Evolutionary conservation across 1,140 invertebrate species (phyloP).

Genomic region (Papilio machaon): DNA sequence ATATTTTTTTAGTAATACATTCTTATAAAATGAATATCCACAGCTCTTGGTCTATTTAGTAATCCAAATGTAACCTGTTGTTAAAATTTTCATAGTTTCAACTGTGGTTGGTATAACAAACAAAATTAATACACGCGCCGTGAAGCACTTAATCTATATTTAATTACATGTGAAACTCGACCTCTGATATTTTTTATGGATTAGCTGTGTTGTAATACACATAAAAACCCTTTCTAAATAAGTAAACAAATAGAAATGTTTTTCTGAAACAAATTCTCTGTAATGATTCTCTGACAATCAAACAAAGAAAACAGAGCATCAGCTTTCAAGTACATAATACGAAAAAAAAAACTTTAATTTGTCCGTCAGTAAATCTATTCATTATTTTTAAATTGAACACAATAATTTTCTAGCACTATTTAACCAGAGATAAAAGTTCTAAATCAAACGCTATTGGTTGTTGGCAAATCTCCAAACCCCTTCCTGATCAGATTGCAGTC

Average conservation of each 20-base stretch:
- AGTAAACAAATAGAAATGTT: background rate
- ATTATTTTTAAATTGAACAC: background rate
- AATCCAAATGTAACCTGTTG: slow-evolving; percentile 54
- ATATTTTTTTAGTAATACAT: background rate
- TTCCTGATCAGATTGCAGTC: slow-evolving; percentile 34
- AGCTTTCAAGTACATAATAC: background rate
- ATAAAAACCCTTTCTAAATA: background rate
- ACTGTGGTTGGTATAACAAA: slow-evolving; percentile 50
- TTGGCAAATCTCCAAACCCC: slow-evolving; percentile 23
- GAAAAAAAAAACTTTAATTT: background rate
- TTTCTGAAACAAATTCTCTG: background rate
- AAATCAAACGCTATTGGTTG: slow-evolving; percentile 28
- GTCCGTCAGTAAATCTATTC: too few species aligned
- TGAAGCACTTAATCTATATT: slow-evolving; percentile 60
- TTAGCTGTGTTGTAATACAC: slow-evolving; percentile 25
- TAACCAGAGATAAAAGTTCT: background rate
- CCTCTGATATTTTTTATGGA: slow-evolving; percentile 27
- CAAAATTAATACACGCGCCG: slow-evolving; percentile 47
- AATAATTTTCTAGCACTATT: background rate
- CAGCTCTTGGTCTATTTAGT: slow-evolving; percentile 48
- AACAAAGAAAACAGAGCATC: background rate
- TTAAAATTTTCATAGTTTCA: slow-evolving; percentile 54
- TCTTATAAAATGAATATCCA: slow-evolving; percentile 20
- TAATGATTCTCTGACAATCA: background rate
- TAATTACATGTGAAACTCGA: slow-evolving; percentile 53